These are phyloP conservation scores for Colossoma macropomum DNA, from an alignment of 2,113 vertebrate genomes.

Conservation along the genomic window DNA sequence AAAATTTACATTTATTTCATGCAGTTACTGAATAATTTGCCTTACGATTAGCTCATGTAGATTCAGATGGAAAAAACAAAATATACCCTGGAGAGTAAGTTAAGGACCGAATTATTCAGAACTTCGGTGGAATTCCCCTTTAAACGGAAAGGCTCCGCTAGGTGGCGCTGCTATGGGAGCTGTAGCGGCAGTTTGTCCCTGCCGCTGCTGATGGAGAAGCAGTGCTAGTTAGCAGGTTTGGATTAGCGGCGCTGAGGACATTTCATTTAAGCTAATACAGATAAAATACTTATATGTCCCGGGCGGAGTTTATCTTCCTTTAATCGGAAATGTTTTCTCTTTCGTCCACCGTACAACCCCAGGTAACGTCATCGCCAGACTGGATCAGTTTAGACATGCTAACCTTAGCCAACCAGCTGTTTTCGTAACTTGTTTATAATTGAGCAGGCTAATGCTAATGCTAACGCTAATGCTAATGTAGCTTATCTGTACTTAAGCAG, in stretches of 20 bases:
- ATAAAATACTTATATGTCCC: background rate
- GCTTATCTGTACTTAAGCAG: too few relatives aligned
- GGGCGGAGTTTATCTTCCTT: background rate
- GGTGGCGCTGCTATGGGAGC: background rate
- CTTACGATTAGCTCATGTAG: too few relatives aligned
- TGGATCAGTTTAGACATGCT: background rate
- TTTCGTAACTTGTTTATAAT: background rate
- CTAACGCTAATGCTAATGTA: background rate
- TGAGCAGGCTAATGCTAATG: constrained; percentile 9
- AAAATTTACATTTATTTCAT: too few relatives aligned
- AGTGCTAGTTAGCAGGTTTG: background rate
- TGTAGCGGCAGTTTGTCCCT: background rate
- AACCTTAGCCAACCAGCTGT: constrained; percentile 17
- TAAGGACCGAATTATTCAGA: too few relatives aligned
- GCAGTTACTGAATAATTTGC: too few relatives aligned
- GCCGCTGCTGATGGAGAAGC: background rate
- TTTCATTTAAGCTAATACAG: background rate
- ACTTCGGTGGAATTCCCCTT: too few relatives aligned
- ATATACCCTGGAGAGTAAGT: too few relatives aligned
- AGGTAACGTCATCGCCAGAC: constrained; percentile 26
- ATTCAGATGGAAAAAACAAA: too few relatives aligned
- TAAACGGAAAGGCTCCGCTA: background rate
- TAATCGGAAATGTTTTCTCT: constrained; percentile 56
- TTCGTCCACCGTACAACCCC: constrained; percentile 53
- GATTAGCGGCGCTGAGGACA: constrained; percentile 39